Evolutionary conservation across 2,113 vertebrate genomes (phyloP).

Genomic region (Dicrurus megarhynchus): DNA sequence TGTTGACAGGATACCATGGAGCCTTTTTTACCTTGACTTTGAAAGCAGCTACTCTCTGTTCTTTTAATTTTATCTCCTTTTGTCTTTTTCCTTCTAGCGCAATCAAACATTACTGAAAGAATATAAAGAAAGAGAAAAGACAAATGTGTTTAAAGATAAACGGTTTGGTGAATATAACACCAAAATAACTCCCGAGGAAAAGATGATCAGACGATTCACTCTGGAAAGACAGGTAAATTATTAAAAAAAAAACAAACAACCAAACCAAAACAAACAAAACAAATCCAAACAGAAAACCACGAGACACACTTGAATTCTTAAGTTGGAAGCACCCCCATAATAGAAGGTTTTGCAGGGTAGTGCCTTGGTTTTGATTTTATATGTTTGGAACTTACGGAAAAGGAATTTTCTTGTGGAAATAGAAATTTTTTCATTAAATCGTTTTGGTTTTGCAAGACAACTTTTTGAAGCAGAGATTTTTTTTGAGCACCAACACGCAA

Average conservation of each 20-base stretch:
- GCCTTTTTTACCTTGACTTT: not conserved
- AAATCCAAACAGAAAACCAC: not conserved
- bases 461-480: not conserved
- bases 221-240: constrained; percentile 89
- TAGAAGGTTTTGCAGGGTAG: not conserved
- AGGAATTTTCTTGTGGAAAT: not conserved
- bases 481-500: not conserved
- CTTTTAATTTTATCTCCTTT: not conserved
- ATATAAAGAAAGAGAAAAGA: constrained; percentile 85
- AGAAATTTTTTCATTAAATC: not conserved
- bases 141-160: constrained; percentile 84
- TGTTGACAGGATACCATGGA: not conserved
- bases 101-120: constrained; percentile 91
- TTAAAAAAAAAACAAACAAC: not conserved
- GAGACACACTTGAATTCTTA: not conserved
- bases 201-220: constrained; percentile 89
- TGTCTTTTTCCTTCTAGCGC: constrained; percentile 73
- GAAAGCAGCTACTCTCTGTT: not conserved
- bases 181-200: constrained; percentile 88
- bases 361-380: not conserved
- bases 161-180: constrained; percentile 90
- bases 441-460: not conserved
- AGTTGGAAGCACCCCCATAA: accelerated
- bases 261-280: not conserved
- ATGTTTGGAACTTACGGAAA: not conserved